A percentile compares a stretch with the other conserved stretches of the same genome.
Conservation (phyloP, 2,797 vertebrate genomes). For the Arremon brunneinucha region DNA sequence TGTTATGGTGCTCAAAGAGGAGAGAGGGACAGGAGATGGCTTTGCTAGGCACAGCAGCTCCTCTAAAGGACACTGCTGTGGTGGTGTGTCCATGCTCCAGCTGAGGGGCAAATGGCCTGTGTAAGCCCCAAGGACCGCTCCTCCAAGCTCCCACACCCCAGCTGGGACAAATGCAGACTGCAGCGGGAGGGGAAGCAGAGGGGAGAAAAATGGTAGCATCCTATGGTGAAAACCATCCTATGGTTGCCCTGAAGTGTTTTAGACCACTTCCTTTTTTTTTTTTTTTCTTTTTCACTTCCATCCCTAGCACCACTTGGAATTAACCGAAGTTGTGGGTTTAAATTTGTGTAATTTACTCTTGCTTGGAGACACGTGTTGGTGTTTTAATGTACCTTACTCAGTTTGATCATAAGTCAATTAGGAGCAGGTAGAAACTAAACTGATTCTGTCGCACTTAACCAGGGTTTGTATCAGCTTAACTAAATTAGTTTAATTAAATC, state of each 20-base stretch:
- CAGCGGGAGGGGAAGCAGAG: not conserved
- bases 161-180: not conserved
- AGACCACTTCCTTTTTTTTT: not conserved
- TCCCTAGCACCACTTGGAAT: not conserved
- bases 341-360: not conserved
- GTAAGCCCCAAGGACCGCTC: not conserved
- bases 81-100: not conserved
- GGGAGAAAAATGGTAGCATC: not conserved
- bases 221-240: not conserved
- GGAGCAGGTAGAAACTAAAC: not conserved
- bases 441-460: not conserved
- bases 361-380: not conserved
- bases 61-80: not conserved
- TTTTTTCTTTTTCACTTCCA: not conserved
- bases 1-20: not conserved
- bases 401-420: not conserved
- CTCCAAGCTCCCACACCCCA: accelerated
- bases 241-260: not conserved
- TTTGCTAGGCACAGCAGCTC: not conserved
- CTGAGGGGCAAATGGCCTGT: not conserved
- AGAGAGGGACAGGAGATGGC: not conserved
- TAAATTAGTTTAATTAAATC: constrained; percentile 20
- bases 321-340: not conserved
- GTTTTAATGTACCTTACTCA: not conserved
- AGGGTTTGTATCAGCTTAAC: not conserved